phyloP scores from a whole-genome alignment of 1,140 invertebrate species.

The Nilaparvata lugens region DNA sequence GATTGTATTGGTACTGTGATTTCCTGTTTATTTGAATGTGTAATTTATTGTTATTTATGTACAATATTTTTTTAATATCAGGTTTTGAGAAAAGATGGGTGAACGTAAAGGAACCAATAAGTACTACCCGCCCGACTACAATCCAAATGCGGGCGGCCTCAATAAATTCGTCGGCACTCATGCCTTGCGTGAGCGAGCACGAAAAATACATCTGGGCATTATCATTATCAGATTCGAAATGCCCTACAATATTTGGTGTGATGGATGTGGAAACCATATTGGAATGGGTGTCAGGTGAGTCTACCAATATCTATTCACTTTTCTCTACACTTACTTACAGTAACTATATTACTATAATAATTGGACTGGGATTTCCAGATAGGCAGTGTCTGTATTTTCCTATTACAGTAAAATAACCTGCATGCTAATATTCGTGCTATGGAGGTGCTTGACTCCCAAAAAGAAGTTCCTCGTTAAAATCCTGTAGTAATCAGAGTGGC shows the following conservation, averaged over 20 bases:
- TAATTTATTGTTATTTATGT: too few species aligned
- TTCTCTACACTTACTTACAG: background rate
- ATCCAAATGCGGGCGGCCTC: constrained; percentile 82
- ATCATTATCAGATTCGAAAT: constrained; percentile 99
- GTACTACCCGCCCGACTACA: constrained; percentile 98
- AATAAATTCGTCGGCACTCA: constrained; percentile 94
- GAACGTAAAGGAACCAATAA: constrained; percentile 96
- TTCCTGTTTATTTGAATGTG: too few species aligned
- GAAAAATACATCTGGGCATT: constrained; percentile 92
- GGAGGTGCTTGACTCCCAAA: too few species aligned
- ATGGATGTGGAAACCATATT: constrained; percentile 95
- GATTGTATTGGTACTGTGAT: too few species aligned
- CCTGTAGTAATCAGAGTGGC: too few species aligned
- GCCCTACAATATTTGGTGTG: constrained; percentile 99
- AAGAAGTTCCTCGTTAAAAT: too few species aligned
- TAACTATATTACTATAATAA: too few species aligned
- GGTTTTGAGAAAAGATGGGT: constrained; percentile 53
- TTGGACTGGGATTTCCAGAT: too few species aligned
- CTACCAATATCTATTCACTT: background rate
- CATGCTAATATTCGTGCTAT: too few species aligned
- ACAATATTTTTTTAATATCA: too few species aligned
- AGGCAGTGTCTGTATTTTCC: too few species aligned
- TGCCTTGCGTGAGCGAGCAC: constrained; percentile 88
- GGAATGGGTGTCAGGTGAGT: constrained; percentile 88
- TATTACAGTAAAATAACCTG: too few species aligned